Conservation (phyloP, 2,113 vertebrate species). For the Clarias magur region DNA sequence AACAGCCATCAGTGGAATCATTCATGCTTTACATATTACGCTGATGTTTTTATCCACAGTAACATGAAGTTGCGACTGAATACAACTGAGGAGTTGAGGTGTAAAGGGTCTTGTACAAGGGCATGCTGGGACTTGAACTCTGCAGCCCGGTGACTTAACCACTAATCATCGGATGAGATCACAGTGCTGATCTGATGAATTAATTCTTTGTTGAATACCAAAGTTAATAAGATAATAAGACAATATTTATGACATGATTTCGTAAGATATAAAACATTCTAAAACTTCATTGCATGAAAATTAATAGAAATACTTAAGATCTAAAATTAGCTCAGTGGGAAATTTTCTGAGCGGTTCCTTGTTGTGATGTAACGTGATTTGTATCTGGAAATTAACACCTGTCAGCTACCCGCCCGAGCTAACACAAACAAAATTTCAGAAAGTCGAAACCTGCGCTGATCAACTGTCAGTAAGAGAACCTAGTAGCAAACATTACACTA, state of each 20-base stretch:
- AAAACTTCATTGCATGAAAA: background rate
- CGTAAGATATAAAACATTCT: background rate
- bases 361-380: background rate
- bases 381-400: conserved; percentile 3
- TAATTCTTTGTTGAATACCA: too few relatives aligned
- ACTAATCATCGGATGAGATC: background rate
- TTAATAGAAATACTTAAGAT: background rate
- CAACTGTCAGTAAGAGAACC: conserved; percentile 7
- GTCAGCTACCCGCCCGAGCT: conserved; percentile 21
- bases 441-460: conserved; percentile 8
- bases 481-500: conserved; percentile 35
- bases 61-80: background rate
- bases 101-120: background rate
- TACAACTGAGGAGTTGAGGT: background rate
- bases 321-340: conserved; percentile 9
- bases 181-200: background rate
- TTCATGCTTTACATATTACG: background rate
- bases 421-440: background rate
- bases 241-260: background rate
- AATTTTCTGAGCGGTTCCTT: conserved; percentile 15
- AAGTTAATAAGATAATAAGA: background rate
- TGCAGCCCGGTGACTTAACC: background rate
- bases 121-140: background rate
- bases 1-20: background rate
- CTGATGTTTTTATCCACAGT: background rate